A percentile compares a stretch with the other conserved stretches of the same genome.
These are phyloP conservation scores for Sitobion miscanthi DNA, from an alignment of 1,140 invertebrate species.

Conservation along the genomic window DNA sequence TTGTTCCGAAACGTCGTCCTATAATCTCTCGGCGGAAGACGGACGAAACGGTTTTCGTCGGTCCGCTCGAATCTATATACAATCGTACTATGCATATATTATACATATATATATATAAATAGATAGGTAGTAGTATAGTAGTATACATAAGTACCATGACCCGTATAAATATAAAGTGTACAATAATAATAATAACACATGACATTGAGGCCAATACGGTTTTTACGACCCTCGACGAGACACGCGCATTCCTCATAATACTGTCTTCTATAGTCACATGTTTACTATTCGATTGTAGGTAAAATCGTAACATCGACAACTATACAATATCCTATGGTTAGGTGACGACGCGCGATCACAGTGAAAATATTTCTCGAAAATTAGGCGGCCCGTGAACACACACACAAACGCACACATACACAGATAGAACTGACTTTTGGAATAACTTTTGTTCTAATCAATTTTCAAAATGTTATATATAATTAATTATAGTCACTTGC, in stretches of 20 bases:
- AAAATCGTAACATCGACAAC: not conserved
- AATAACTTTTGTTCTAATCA: too few relatives aligned
- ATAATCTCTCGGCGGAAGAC: not conserved
- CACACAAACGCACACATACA: not conserved
- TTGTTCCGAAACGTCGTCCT: conserved; percentile 20
- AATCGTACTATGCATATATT: not conserved
- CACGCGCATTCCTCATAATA: not conserved
- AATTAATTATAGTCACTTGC: too few relatives aligned
- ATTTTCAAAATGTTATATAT: too few relatives aligned
- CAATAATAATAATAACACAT: not conserved
- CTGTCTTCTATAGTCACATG: too few relatives aligned
- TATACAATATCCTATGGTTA: too few relatives aligned
- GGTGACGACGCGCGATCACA: not conserved
- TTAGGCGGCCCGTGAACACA: not conserved
- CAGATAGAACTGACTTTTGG: too few relatives aligned
- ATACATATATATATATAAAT: not conserved
- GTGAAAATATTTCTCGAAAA: not conserved
- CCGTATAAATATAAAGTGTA: not conserved
- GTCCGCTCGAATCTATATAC: not conserved
- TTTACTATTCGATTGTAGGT: too few relatives aligned
- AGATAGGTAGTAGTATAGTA: not conserved
- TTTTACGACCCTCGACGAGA: conserved; percentile 7
- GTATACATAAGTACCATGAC: not conserved
- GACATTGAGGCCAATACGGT: not conserved
- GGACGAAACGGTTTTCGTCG: not conserved